These are phyloP conservation scores for Monoplex corrugatus DNA, from an alignment of 2,888 invertebrate species.

Conservation along the genomic window DNA sequence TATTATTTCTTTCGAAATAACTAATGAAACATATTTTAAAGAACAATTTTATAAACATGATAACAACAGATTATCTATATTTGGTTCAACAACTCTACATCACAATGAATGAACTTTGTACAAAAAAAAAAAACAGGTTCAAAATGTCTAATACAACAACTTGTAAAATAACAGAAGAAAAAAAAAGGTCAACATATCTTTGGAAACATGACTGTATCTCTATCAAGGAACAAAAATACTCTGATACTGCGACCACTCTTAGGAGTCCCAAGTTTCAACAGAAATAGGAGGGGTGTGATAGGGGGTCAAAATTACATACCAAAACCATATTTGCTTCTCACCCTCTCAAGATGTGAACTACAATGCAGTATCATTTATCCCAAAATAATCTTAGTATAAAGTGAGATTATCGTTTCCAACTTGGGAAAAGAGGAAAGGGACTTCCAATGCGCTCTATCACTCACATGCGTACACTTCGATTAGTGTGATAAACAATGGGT, in stretches of 20 bases:
- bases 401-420: neutral
- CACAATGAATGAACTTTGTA: conserved; percentile 5
- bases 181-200: neutral
- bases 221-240: too few relatives aligned
- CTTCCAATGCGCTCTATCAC: neutral
- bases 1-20: too few relatives aligned
- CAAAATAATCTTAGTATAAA: neutral
- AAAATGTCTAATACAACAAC: too few relatives aligned
- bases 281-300: too few relatives aligned
- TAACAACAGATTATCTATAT: neutral
- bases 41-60: too few relatives aligned
- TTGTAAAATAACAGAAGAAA: neutral
- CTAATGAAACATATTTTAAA: too few relatives aligned
- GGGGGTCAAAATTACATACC: too few relatives aligned
- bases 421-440: neutral
- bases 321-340: neutral
- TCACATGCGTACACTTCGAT: neutral
- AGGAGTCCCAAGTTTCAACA: too few relatives aligned
- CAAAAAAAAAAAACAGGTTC: neutral
- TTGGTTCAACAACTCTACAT: conserved; percentile 12
- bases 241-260: too few relatives aligned
- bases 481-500: neutral
- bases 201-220: too few relatives aligned
- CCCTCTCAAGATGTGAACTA: neutral
- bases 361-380: neutral